phyloP scores from a whole-genome alignment of 2,113 vertebrate genomes.

The Lepus americanus region DNA sequence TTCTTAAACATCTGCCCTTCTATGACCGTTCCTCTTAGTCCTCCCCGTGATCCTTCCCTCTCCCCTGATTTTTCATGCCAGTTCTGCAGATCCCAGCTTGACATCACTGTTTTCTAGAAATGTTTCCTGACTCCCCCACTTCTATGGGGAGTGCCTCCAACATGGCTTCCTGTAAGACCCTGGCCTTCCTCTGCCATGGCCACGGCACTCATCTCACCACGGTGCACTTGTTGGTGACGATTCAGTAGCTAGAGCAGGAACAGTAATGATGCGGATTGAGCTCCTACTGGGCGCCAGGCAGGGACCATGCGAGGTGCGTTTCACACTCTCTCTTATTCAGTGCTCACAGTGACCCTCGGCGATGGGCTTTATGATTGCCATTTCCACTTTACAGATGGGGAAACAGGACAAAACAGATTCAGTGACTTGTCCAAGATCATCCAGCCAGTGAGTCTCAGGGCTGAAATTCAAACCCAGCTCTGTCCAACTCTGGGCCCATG shows the following conservation, averaged over 20 bases:
- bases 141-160: neutral
- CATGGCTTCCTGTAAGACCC: neutral
- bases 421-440: neutral
- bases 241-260: neutral
- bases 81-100: neutral
- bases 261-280: neutral
- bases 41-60: neutral
- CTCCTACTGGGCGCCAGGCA: neutral
- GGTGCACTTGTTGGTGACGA: neutral
- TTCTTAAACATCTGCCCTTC: neutral
- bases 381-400: neutral
- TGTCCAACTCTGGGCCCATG: neutral
- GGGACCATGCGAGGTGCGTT: neutral
- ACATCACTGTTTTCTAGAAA: neutral
- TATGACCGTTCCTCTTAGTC: neutral
- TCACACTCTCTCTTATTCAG: neutral
- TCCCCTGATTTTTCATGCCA: neutral
- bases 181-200: neutral
- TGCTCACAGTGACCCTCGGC: neutral
- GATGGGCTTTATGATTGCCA: neutral
- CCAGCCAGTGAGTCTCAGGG: neutral
- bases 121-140: neutral
- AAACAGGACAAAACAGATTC: constrained; percentile 18
- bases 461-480: neutral
- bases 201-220: neutral